These are phyloP conservation scores for Crypturellus tataupa DNA, from an alignment of 2,797 vertebrate genomes.

Conservation along the genomic window DNA sequence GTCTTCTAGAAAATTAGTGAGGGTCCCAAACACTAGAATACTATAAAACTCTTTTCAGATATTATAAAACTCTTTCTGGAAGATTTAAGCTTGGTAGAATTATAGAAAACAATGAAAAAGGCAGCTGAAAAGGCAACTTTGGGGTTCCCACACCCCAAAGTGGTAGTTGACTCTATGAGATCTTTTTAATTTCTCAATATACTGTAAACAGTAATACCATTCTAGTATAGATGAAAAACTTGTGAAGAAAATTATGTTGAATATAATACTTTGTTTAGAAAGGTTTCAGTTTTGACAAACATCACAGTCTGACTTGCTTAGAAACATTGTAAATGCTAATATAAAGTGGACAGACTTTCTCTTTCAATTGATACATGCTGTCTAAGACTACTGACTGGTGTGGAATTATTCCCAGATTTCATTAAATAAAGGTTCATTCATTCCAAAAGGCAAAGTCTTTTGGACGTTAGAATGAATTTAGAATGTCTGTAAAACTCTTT, in stretches of 20 bases:
- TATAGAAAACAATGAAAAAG: not conserved
- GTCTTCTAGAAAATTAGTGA: not conserved
- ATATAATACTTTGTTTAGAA: not conserved
- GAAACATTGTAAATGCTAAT: not conserved
- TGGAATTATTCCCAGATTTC: not conserved
- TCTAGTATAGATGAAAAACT: not conserved
- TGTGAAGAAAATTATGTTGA: not conserved
- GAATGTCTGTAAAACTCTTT: not conserved
- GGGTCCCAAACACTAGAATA: not conserved
- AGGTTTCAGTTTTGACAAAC: not conserved
- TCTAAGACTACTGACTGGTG: not conserved
- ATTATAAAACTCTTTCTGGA: not conserved
- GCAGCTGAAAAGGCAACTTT: not conserved
- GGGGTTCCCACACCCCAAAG: fast-evolving
- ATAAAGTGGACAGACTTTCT: not conserved
- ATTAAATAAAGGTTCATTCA: not conserved
- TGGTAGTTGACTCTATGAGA: not conserved
- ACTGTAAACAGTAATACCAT: not conserved
- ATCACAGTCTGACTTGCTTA: not conserved
- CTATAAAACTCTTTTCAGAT: not conserved
- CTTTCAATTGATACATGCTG: not conserved
- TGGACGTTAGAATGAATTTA: not conserved
- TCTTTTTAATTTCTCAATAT: not conserved
- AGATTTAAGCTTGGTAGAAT: not conserved
- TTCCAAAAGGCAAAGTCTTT: not conserved